Conservation (phyloP, 1,140 invertebrate genomes). For the Drosophila trapezifrons region DNA sequence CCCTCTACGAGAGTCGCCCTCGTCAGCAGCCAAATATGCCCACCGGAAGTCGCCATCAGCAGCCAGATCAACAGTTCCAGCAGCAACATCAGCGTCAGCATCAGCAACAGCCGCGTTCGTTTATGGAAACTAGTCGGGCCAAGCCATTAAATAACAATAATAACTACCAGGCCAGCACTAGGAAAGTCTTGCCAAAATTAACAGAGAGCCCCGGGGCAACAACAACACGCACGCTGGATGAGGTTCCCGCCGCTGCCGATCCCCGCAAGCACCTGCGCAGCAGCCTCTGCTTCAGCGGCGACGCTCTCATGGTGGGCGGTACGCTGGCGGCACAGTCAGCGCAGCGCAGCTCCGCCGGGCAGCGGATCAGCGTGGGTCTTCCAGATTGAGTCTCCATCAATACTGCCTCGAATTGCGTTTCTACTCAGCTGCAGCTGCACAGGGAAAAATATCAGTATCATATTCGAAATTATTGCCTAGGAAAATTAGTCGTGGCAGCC, state of each 20-base stretch:
- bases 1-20: slow-evolving; percentile 19
- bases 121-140: slow-evolving; percentile 73
- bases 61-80: slow-evolving; percentile 27
- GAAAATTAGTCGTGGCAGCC: neutral
- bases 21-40: slow-evolving; percentile 67
- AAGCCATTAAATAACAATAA: slow-evolving; percentile 78
- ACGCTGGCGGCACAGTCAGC: slow-evolving; percentile 68
- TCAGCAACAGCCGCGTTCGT: slow-evolving; percentile 41
- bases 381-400: slow-evolving; percentile 62
- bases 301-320: slow-evolving; percentile 69
- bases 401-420: slow-evolving; percentile 17
- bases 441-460: slow-evolving; percentile 2
- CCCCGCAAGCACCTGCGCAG: slow-evolving; percentile 80
- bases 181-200: slow-evolving; percentile 70
- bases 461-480: fast-evolving
- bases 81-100: slow-evolving; percentile 27
- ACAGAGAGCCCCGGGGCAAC: slow-evolving; percentile 56
- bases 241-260: slow-evolving; percentile 48
- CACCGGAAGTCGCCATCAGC: slow-evolving; percentile 71
- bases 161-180: slow-evolving; percentile 50
- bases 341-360: slow-evolving; percentile 84
- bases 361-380: slow-evolving; percentile 77
- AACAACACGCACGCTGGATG: slow-evolving; percentile 37
- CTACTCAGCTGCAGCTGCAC: slow-evolving; percentile 54
- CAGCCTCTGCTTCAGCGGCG: slow-evolving; percentile 80